Evolutionary conservation across 2,888 invertebrate species (phyloP), one percentile per base, ranked within the genome.

Genomic region (Zele albiditarsus): DNA sequence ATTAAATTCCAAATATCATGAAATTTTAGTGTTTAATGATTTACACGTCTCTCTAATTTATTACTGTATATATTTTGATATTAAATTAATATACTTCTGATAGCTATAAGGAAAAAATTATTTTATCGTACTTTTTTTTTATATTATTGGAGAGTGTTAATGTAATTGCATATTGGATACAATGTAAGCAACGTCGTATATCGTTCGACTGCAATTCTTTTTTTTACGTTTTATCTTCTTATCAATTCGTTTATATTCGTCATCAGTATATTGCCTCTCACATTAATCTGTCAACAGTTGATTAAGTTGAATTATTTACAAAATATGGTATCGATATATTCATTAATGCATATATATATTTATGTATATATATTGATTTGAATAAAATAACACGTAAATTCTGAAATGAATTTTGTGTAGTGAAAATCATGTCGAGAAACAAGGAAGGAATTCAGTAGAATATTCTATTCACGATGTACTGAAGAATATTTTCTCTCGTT

Each of bases 231-330:
- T 6, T 42, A n/a, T n/a, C n/a, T n/a, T n/a, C n/a, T n/a, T 16
- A 38, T 14, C 1, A 12, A 65, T 12, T 20, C 20, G 23, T 65
- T 65, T 38, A 65, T 33, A 65, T 65, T 38, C 20, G 38, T 65
- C 65, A 42, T 65, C n/a, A 23, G 33, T 38, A 23, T 33, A 63
- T 33, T 42, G 23, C 12, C 23, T 23, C 23, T 65, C 12, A 65
- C 65, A 65, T 65, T 65, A 65, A 65, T 65, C 25, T 65, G 25
- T 38, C 23, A 65, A 12, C 33, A 38, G 12, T 65, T 65, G 38
- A 65, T 65, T 38, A 5, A 38, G n/a, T 38, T 10, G 20, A 53
- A 53, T 53, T 0, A 53, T 53, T 23, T 53, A 1, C 6, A 20
- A 53, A 23, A 53, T 20, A 53, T 53, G 8, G n/a, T 20, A 20